These are phyloP conservation scores for Aegotheles bennettii DNA, from an alignment of 2,113 vertebrate species.

Conservation along the genomic window DNA sequence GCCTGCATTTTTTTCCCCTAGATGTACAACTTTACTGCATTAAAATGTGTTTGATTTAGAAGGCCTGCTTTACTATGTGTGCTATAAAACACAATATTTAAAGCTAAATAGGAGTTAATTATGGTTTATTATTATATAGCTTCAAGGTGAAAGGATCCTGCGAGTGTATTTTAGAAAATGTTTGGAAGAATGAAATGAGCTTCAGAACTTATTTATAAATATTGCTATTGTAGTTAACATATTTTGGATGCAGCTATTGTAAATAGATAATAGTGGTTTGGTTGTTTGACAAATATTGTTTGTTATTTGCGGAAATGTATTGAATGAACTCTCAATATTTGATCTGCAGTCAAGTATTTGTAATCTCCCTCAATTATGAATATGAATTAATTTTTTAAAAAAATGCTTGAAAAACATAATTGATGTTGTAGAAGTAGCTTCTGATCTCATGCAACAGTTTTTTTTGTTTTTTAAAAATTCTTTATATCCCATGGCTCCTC, in stretches of 20 bases:
- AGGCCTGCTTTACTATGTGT: not conserved
- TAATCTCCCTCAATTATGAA: not conserved
- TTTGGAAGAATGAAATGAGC: not conserved
- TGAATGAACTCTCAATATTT: not conserved
- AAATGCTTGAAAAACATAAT: not conserved
- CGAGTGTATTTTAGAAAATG: not conserved
- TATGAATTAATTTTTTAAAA: not conserved
- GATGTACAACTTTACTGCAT: not conserved
- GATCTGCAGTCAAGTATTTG: not conserved
- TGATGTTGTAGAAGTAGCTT: not conserved
- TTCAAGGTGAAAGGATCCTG: not conserved
- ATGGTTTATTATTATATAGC: not conserved
- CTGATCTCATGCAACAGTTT: not conserved
- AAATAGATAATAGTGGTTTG: not conserved
- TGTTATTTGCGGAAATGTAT: not conserved
- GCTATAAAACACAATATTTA: not conserved
- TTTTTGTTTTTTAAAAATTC: not conserved
- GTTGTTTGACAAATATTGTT: not conserved
- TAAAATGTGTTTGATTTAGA: not conserved
- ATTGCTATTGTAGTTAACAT: not conserved
- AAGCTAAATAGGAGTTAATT: not conserved
- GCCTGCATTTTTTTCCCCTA: not conserved
- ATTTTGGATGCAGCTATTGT: not conserved
- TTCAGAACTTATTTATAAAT: not conserved
- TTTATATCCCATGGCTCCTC: not conserved